Conservation (phyloP, 2,797 vertebrate genomes). For the Vireo griseus region DNA sequence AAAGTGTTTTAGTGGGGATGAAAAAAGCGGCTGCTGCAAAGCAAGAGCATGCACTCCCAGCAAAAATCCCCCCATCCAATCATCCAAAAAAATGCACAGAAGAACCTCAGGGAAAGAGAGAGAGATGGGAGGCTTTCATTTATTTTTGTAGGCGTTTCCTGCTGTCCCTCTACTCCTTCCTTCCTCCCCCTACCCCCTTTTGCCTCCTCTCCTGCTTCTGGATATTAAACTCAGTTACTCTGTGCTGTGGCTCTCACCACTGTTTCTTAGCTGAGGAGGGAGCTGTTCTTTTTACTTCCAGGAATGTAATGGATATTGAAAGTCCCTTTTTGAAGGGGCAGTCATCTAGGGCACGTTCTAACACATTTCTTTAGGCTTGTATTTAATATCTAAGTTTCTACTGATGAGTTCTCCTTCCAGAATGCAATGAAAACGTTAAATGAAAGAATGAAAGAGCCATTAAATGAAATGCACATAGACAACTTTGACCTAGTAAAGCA, state of each 20-base stretch:
- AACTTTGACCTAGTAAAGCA: neutral
- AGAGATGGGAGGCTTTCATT: neutral
- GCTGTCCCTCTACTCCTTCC: neutral
- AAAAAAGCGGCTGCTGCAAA: neutral
- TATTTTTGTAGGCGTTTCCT: neutral
- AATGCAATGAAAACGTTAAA: neutral
- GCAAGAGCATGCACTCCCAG: accelerated
- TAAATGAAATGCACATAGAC: neutral
- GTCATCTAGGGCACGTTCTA: neutral
- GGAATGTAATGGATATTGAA: neutral
- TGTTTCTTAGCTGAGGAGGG: neutral
- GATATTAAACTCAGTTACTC: neutral
- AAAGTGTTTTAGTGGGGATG: neutral
- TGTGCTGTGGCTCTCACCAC: neutral
- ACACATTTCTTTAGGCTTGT: neutral
- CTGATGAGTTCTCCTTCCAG: neutral
- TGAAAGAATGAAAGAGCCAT: neutral
- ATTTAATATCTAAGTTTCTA: neutral
- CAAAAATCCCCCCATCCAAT: neutral
- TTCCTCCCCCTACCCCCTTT: no score
- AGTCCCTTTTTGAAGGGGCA: neutral
- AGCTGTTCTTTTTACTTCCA: neutral
- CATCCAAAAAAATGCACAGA: neutral
- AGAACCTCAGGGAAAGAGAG: accelerated
- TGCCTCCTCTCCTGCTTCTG: neutral